phyloP scores from a whole-genome alignment of 2,797 vertebrate species.

The Semaprochilodus insignis region DNA sequence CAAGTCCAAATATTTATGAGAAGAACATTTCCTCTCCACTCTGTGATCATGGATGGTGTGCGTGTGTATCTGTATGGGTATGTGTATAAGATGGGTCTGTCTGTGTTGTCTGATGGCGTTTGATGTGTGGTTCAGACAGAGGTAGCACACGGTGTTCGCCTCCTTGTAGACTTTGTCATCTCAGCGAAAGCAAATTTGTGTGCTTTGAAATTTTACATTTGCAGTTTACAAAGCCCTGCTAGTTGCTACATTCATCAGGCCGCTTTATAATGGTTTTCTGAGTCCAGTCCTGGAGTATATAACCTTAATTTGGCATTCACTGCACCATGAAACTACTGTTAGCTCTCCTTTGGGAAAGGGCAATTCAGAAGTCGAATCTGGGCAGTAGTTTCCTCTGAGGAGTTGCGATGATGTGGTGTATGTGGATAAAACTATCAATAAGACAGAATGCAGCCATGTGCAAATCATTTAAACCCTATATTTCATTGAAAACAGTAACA shows the following conservation, averaged over 20 bases:
- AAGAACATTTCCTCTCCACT: slow-evolving; percentile 77
- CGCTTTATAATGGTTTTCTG: neutral
- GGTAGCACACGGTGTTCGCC: slow-evolving; percentile 2
- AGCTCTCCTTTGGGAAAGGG: neutral
- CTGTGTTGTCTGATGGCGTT: slow-evolving; percentile 12
- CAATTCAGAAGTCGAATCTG: neutral
- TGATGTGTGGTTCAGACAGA: slow-evolving; percentile 20
- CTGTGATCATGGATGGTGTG: slow-evolving; percentile 53
- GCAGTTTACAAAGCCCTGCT: neutral
- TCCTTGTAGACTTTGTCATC: slow-evolving; percentile 1
- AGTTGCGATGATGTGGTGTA: neutral
- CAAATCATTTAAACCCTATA: too few relatives aligned
- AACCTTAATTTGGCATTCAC: neutral
- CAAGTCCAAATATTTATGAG: slow-evolving; percentile 81
- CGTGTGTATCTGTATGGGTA: slow-evolving; percentile 62
- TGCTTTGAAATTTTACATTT: slow-evolving; percentile 1
- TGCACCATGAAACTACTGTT: neutral
- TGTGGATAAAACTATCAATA: too few relatives aligned
- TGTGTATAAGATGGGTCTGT: slow-evolving; percentile 48
- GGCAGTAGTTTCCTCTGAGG: neutral
- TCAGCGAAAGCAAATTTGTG: neutral
- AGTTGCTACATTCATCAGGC: neutral
- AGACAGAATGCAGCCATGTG: too few relatives aligned
- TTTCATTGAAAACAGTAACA: too few relatives aligned
- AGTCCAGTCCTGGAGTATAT: neutral